phyloP scores from a whole-genome alignment of 30 jellyfish, hydroid and myxozoan species.

The Nemopilema nomurai region DNA sequence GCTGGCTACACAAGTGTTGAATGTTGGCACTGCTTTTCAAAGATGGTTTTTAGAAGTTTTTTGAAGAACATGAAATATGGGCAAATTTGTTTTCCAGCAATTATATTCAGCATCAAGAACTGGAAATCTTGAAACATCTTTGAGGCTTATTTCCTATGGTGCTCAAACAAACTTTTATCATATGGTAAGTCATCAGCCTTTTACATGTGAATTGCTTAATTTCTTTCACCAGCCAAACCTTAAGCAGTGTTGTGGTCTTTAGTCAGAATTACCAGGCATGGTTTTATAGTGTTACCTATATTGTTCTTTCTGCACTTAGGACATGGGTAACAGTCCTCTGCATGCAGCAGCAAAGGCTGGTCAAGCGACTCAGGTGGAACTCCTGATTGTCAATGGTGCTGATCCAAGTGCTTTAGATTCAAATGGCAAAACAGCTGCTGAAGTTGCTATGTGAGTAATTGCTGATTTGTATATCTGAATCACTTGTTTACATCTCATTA shows the following conservation, averaged over 20 bases:
- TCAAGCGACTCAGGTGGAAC: constrained; percentile 92
- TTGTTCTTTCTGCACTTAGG: too few species aligned
- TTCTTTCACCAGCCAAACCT: too few species aligned
- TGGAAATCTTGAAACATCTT: constrained; percentile 91
- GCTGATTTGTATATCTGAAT: too few species aligned
- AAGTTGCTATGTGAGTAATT: constrained; percentile 75
- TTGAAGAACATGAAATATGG: too few species aligned
- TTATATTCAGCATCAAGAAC: constrained; percentile 88
- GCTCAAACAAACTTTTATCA: constrained; percentile 92
- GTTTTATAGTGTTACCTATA: neutral
- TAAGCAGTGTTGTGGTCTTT: too few species aligned
- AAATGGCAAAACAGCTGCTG: constrained; percentile 92
- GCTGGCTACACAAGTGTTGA: too few species aligned
- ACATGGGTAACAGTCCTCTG: constrained; percentile 91
- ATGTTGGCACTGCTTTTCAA: too few species aligned
- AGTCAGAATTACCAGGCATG: too few species aligned
- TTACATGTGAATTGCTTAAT: neutral
- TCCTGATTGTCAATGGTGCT: constrained; percentile 90
- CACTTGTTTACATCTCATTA: too few species aligned
- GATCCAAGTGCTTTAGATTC: constrained; percentile 96
- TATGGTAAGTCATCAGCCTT: constrained; percentile 56
- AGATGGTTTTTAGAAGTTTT: too few species aligned
- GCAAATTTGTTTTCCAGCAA: constrained; percentile 82
- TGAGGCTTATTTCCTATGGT: constrained; percentile 87
- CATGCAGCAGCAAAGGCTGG: constrained; percentile 99